phyloP scores from a whole-genome alignment of 2,797 vertebrate genomes.

The Eulemur albifrons region DNA sequence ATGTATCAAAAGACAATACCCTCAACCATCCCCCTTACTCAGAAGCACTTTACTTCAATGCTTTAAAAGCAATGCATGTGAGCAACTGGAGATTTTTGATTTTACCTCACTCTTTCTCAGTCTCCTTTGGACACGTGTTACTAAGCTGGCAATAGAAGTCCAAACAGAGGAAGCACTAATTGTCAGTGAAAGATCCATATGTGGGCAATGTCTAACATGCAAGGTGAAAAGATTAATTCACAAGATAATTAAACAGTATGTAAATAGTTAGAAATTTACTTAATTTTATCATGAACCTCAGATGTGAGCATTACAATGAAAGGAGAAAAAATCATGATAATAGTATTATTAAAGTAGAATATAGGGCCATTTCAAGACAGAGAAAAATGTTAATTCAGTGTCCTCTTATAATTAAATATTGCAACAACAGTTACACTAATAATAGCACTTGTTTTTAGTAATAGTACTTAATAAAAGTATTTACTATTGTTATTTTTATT shows the following conservation, averaged over 20 bases:
- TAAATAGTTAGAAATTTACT: conserved; percentile 15
- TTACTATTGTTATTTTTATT: background rate
- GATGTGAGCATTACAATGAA: background rate
- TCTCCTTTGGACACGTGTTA: background rate
- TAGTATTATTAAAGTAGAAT: background rate
- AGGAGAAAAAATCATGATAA: background rate
- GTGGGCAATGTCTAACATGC: background rate
- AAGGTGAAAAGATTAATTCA: conserved; percentile 27
- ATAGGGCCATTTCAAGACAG: background rate
- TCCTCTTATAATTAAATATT: background rate
- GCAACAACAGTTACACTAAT: background rate
- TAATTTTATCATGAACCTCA: conserved; percentile 17
- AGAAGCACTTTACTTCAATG: background rate
- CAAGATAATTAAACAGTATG: background rate
- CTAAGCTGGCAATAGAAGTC: background rate
- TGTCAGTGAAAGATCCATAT: background rate
- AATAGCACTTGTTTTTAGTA: background rate
- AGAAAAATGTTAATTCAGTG: background rate
- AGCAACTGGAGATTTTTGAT: background rate
- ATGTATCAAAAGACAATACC: background rate
- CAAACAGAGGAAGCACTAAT: background rate
- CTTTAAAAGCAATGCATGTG: background rate
- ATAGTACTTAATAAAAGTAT: background rate
- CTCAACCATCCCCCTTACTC: background rate
- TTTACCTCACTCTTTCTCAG: background rate